Conservation (phyloP, 2,888 invertebrate species). For the Orchesellides sinensis region DNA sequence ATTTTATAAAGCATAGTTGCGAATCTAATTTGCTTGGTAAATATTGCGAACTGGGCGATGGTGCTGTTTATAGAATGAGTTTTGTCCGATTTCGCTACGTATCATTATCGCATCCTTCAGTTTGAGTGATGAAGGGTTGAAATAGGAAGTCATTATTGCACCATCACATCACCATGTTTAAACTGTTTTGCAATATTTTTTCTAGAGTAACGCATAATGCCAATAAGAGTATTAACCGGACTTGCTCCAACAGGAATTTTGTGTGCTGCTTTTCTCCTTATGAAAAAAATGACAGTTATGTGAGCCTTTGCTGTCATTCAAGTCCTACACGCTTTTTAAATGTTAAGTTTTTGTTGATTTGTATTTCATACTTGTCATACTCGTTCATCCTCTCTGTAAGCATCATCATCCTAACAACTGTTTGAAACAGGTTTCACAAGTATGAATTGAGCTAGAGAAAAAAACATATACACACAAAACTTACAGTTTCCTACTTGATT, state of each 20-base stretch:
- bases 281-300: background rate
- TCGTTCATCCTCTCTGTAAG: slow-evolving; percentile 1
- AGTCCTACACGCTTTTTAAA: background rate
- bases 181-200: background rate
- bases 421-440: slow-evolving; percentile 19
- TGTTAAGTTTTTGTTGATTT: background rate
- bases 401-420: background rate
- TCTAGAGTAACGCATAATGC: background rate
- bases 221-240: slow-evolving; percentile 2
- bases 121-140: too few species aligned
- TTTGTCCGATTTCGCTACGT: too few species aligned
- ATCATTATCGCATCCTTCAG: too few species aligned
- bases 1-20: too few species aligned
- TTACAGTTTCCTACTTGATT: slow-evolving; percentile 13
- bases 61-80: too few species aligned
- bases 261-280: background rate
- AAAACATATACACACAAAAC: background rate
- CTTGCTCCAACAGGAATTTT: slow-evolving; percentile 1
- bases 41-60: too few species aligned
- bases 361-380: slow-evolving; percentile 1
- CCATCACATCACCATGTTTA: background rate
- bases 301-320: background rate
- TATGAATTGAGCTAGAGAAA: background rate
- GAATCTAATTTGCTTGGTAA: too few species aligned
- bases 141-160: slow-evolving; percentile 6